These are phyloP conservation scores for Tetraodon nigroviridis DNA, from an alignment of 2,113 vertebrate genomes.

Conservation along the genomic window DNA sequence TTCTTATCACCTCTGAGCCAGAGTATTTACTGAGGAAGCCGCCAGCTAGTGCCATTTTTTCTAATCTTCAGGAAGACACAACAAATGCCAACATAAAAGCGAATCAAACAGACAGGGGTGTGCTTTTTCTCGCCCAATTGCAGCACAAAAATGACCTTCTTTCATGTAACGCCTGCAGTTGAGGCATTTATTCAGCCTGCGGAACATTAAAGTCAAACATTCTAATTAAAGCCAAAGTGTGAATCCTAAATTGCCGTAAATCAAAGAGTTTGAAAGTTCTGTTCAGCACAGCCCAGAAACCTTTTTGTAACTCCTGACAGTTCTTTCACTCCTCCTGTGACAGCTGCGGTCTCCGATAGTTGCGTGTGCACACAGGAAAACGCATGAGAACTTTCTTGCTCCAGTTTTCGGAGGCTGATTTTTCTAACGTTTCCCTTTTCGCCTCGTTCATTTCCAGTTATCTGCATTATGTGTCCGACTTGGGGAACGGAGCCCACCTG, in stretches of 20 bases:
- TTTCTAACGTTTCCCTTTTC: conserved; percentile 1
- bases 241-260: conserved; percentile 39
- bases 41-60: conserved; percentile 47
- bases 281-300: conserved; percentile 18
- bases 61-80: conserved; percentile 46
- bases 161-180: conserved; percentile 42
- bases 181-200: conserved; percentile 24
- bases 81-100: conserved; percentile 50
- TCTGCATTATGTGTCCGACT: conserved; percentile 93
- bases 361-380: neutral
- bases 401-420: conserved; percentile 12
- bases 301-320: conserved; percentile 32
- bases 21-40: conserved; percentile 52
- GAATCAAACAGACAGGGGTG: conserved; percentile 26
- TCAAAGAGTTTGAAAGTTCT: conserved; percentile 31
- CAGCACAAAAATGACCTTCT: conserved; percentile 46
- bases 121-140: conserved; percentile 30
- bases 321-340: conserved; percentile 16
- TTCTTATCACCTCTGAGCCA: conserved; percentile 57
- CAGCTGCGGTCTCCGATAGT: conserved; percentile 29
- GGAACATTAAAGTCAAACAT: conserved; percentile 41
- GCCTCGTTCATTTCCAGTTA: conserved; percentile 72
- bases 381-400: neutral
- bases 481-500: conserved; percentile 94
- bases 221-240: conserved; percentile 44